A percentile compares a stretch with the other conserved stretches of the same genome.
phyloP scores from a whole-genome alignment of 2,797 vertebrate species.

The Aphelocoma californica region DNA sequence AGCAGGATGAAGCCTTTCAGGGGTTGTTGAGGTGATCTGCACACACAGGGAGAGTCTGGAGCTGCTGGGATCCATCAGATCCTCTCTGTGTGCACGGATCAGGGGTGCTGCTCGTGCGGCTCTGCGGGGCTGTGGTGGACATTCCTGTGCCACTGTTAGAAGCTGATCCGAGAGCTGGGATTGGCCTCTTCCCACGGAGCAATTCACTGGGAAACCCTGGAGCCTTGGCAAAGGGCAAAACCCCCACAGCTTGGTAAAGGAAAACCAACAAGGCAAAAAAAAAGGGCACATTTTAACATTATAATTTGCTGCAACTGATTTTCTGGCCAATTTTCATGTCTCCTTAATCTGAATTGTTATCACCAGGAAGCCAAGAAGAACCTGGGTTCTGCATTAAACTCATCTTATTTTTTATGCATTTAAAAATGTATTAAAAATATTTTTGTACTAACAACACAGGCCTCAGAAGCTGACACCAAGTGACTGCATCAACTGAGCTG shows the following conservation, averaged over 20 bases:
- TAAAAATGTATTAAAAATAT: not conserved
- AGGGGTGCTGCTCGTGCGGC: not conserved
- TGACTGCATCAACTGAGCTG: not conserved
- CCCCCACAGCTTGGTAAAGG: not conserved
- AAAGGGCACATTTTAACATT: not conserved
- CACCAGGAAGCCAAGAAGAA: not conserved
- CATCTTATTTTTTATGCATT: not conserved
- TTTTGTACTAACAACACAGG: not conserved
- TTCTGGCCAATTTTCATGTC: not conserved
- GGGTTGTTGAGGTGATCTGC: not conserved
- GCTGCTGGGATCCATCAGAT: not conserved
- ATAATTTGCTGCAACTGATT: not conserved
- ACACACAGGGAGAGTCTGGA: not conserved
- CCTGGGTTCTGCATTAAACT: not conserved
- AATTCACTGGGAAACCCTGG: not conserved
- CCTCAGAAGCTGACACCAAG: not conserved
- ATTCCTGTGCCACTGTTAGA: not conserved
- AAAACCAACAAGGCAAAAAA: not conserved
- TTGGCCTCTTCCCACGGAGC: not conserved
- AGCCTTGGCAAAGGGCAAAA: not conserved
- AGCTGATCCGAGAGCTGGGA: not conserved
- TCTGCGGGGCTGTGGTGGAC: not conserved
- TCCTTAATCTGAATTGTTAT: not conserved
- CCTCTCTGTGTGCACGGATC: not conserved
- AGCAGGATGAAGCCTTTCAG: not conserved